Base-by-base conservation (phyloP, 2,888 invertebrate genomes). In the Agrilus mali region DNA sequence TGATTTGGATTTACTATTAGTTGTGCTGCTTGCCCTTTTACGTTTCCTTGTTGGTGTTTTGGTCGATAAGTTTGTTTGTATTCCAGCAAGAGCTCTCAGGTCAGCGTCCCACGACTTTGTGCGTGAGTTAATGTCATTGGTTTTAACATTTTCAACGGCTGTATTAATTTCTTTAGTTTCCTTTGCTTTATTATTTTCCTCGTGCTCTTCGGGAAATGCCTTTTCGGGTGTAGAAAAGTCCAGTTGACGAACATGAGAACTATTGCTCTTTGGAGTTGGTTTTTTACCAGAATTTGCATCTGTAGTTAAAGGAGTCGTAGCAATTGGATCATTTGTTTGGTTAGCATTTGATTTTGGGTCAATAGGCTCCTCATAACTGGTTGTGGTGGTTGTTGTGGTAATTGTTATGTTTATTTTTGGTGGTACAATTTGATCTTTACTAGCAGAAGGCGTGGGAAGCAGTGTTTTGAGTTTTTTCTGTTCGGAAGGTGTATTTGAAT, bases 191-290 rank as follows among this genome's bases (percentile, higher is more conserved):
- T 43, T 42, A 15, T 43, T 42, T 34, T 32, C 40, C 8, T 31
- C 15, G 2, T 33, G 20, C 3, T 33, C 33, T 20, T 38, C 34
- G 12, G 32, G 13, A 22, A 27, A 36, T 15, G 37, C 39, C 44
- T 47, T 52, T 13, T 49, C 40, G 1, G 59, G 59, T 2, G 56
- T 54, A 2, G 60, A 54, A 49, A 61, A 62, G 45, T 61, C 53
- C 17, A 62, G 47, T 36, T 58, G 58, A 15, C 62, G 50, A 33
- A 61, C 51, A 42, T 61, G 60, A 7, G 59, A 59, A 32, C 53
- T 51, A 39, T 53, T 31, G 42, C 38, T 47, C 40, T 46, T 42
- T n/a, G 50, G 48, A 22, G 47, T 45, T 15, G 47, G 42, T 44
- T 35, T 47, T 33, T 8, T 38, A 22, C 13, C 31, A 20, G 41